Percentiles rank a stretch among this genome's conserved stretches.
phyloP scores from a whole-genome alignment of 2,888 invertebrate genomes.

The Sesamia inferens region DNA sequence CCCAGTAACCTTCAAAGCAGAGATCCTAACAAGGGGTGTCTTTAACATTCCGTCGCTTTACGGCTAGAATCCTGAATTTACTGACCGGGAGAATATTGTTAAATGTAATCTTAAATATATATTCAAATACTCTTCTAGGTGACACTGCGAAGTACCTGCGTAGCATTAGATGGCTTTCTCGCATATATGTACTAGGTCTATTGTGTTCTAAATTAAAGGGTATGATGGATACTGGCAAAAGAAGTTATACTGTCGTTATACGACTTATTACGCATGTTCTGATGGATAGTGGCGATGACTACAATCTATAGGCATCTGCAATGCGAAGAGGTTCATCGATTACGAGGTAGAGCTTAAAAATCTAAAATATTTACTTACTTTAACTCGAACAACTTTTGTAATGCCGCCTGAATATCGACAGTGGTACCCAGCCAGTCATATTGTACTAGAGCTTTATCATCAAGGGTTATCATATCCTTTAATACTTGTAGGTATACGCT shows the following conservation, averaged over 20 bases:
- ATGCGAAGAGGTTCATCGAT: background rate
- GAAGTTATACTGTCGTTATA: background rate
- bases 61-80: no score
- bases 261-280: background rate
- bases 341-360: background rate
- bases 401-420: conserved; percentile 73
- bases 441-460: conserved; percentile 68
- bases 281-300: no score
- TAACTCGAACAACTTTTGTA: conserved; percentile 72
- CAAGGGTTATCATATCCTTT: conserved; percentile 71
- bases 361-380: conserved; percentile 72
- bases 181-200: background rate
- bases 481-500: conserved; percentile 69
- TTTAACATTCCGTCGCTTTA: background rate
- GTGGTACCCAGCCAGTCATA: conserved; percentile 81
- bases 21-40: background rate
- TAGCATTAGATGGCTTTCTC: background rate
- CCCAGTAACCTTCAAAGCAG: background rate
- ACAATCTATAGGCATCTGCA: background rate
- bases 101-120: no score
- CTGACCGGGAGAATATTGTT: no score
- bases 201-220: background rate
- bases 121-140: background rate
- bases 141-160: background rate
- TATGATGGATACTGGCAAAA: background rate